A percentile compares a stretch with the other conserved stretches of the same genome.
phyloP scores from a whole-genome alignment of 1,140 invertebrate species.

The Drosophila paulistorum region DNA sequence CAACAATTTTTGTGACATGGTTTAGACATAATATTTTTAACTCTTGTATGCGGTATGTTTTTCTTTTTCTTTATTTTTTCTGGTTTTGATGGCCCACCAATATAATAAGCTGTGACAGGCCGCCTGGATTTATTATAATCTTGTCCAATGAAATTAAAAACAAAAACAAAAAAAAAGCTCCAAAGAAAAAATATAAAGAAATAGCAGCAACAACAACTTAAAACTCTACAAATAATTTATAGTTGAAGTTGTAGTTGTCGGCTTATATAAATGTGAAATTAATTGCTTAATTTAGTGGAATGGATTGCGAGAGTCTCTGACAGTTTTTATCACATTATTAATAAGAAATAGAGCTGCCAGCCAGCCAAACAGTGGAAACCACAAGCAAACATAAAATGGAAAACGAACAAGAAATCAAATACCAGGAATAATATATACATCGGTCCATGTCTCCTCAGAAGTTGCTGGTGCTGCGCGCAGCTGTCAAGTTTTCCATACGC shows the following conservation, averaged over 20 bases:
- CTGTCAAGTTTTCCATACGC: conserved; percentile 78
- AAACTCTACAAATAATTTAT: conserved; percentile 62
- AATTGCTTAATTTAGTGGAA: conserved; percentile 81
- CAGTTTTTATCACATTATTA: conserved; percentile 81
- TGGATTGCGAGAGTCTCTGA: conserved; percentile 74
- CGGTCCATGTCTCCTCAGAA: neutral
- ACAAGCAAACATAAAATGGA: conserved; percentile 8
- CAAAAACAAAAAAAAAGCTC: neutral
- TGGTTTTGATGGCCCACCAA: conserved; percentile 46
- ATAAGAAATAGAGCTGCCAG: conserved; percentile 72
- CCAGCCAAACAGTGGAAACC: conserved; percentile 10
- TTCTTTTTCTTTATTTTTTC: neutral
- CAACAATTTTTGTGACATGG: conserved; percentile 28
- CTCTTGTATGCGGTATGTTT: neutral
- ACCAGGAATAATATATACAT: conserved; percentile 57
- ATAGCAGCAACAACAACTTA: conserved; percentile 2
- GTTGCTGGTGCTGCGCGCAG: conserved; percentile 51
- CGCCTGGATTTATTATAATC: conserved; percentile 62
- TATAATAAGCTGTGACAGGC: conserved; percentile 69
- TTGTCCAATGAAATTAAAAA: conserved; percentile 24
- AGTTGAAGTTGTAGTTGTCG: conserved; percentile 70
- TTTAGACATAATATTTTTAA: conserved; percentile 23
- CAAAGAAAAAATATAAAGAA: conserved; percentile 13
- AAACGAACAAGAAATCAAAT: conserved; percentile 42
- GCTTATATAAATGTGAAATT: conserved; percentile 79